A percentile compares a stretch with the other conserved stretches of the same genome.
Evolutionary conservation across 1,140 invertebrate species (phyloP).

Genomic region (Vollenhovia emeryi): DNA sequence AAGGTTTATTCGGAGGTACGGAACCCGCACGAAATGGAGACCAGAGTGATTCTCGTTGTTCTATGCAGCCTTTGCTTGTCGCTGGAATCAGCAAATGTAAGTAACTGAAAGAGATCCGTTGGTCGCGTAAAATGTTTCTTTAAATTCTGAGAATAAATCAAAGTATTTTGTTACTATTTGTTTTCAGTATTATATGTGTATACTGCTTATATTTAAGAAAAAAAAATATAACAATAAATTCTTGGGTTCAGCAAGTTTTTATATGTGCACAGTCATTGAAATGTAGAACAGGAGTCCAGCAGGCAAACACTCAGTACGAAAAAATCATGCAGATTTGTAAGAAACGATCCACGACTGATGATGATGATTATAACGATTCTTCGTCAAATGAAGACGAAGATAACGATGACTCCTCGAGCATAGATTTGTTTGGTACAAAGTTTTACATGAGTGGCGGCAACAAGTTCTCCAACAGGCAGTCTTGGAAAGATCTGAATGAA

Average conservation of each 20-base stretch:
- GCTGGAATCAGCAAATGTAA: constrained; percentile 19
- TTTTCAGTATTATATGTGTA: not conserved
- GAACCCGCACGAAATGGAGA: not conserved
- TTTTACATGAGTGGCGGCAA: constrained; percentile 66
- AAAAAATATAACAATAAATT: not conserved
- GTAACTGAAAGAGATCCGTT: not conserved
- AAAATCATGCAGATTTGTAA: constrained; percentile 78
- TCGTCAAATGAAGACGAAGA: constrained; percentile 66
- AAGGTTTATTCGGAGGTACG: not conserved
- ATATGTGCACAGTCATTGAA: constrained; percentile 75
- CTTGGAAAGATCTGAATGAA: constrained; percentile 42
- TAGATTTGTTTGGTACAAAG: constrained; percentile 76
- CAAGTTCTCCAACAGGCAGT: constrained; percentile 23
- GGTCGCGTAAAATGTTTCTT: not conserved
- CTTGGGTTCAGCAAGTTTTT: not conserved
- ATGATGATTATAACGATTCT: constrained; percentile 61
- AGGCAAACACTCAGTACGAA: constrained; percentile 76
- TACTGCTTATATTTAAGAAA: not conserved
- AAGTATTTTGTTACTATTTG: not conserved
- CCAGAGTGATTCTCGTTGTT: not conserved
- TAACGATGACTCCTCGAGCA: constrained; percentile 73
- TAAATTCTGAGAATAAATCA: not conserved
- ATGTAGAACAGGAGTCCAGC: constrained; percentile 79
- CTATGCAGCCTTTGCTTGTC: constrained; percentile 29
- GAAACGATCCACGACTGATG: constrained; percentile 65